Evolutionary conservation across 2,113 vertebrate species (phyloP), one percentile per base, ranked within the genome.

Genomic region (Pleuronectes platessa): DNA sequence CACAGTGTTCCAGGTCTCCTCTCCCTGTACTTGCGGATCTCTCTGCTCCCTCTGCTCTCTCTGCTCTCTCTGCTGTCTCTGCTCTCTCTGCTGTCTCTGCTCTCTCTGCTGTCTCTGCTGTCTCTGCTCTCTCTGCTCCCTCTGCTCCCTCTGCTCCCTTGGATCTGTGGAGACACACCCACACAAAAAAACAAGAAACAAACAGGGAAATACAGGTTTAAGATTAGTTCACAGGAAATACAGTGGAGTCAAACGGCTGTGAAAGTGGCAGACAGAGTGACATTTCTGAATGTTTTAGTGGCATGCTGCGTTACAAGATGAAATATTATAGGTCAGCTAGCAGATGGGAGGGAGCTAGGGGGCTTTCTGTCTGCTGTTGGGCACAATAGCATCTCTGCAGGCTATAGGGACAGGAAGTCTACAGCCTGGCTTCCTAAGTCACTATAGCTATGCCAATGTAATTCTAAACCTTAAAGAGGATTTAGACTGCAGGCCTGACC

Each of bases 391-490:
- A 37, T 83, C 87, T 86, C 79, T 82, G 80, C 76, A 15, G 82
- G 77, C 81, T 73, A 47, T 60, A 66, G 31, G 70, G 72, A 89
- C 71, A 81, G 79, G 86, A 89, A 81, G 75, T 76, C 18, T 72
- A 31, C 27, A 31, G 81, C 71, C 75, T 82, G 68, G 66, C 68
- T 83, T 84, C 74, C 88, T 73, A 82, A 82, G 79, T 78, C 66
- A 49, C 68, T 51, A 61, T 69, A 56, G 75, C 66, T 64, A 63
- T 63, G 76, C 49, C 37, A 63, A 72, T 74, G 84, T 81, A 68
- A 78, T 42, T 78, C 70, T 90, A 90, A 92, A 88, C 89, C 76
- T 63, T 90, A 90, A 93, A 92, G 90, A 92, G 83, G 91, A n/a
- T n/a, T n/a, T n/a, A n/a, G n/a, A n/a, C n/a, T n/a, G n/a, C n/a